phyloP scores from a whole-genome alignment of 2,888 invertebrate genomes.

The Eutolmus rufibarbis region DNA sequence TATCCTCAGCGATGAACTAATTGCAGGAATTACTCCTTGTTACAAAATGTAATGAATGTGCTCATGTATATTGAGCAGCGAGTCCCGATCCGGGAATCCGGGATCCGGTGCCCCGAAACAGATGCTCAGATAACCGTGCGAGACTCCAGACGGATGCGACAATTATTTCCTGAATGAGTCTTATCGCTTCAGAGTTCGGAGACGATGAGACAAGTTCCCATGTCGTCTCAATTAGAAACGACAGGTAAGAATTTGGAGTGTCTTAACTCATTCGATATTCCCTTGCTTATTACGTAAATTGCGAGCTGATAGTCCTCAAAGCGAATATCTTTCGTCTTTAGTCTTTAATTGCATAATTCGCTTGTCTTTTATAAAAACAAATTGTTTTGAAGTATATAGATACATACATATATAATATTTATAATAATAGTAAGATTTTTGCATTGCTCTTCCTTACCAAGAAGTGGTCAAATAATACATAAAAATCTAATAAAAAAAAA shows the following conservation, averaged over 20 bases:
- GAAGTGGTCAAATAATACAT: too few relatives aligned
- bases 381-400: too few relatives aligned
- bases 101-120: not conserved
- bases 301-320: too few relatives aligned
- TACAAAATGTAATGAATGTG: not conserved
- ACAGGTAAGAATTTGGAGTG: not conserved
- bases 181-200: not conserved
- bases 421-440: too few relatives aligned
- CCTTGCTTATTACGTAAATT: not conserved
- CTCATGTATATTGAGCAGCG: not conserved
- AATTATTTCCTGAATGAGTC: not conserved
- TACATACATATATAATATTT: too few relatives aligned
- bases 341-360: too few relatives aligned
- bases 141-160: not conserved
- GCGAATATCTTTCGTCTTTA: not conserved
- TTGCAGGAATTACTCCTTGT: slow-evolving; percentile 15
- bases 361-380: too few relatives aligned
- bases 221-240: not conserved
- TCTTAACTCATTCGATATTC: not conserved
- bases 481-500: too few relatives aligned
- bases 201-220: not conserved
- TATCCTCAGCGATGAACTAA: slow-evolving; percentile 1
- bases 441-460: too few relatives aligned
- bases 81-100: not conserved
- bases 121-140: not conserved